Conservation (phyloP, 1,140 invertebrate species). For the Harpegnathos saltator region DNA sequence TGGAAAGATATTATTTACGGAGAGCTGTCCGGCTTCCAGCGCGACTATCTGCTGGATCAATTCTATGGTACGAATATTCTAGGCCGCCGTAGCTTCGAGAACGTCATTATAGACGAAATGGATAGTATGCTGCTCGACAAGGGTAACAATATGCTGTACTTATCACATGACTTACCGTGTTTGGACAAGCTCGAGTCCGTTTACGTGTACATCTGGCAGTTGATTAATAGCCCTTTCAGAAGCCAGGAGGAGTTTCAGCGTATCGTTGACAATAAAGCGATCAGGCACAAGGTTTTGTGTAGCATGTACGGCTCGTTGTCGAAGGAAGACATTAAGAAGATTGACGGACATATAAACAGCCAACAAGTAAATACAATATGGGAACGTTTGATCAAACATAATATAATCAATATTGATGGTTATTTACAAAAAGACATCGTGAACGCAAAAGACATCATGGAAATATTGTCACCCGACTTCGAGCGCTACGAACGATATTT, state of each 20-base stretch:
- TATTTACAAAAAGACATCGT: background rate
- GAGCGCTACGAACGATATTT: background rate
- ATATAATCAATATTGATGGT: no score
- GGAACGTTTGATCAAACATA: no score
- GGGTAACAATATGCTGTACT: no score
- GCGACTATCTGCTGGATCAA: no score
- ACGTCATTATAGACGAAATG: no score
- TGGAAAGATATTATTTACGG: no score
- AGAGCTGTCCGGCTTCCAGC: no score
- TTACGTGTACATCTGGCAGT: conserved; percentile 79
- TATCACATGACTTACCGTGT: conserved; percentile 75
- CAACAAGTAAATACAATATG: conserved; percentile 1
- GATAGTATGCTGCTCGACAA: no score
- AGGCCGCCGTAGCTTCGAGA: no score
- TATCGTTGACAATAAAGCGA: conserved; percentile 1
- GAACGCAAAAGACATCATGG: background rate
- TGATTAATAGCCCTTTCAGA: conserved; percentile 63
- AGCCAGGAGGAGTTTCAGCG: conserved; percentile 46
- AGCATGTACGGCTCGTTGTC: conserved; percentile 65
- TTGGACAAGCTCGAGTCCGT: conserved; percentile 79
- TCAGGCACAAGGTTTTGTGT: conserved; percentile 59
- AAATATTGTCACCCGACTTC: conserved; percentile 2
- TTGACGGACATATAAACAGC: background rate
- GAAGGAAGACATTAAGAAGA: no score
- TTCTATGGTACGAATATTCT: no score